Conservation (phyloP, 2,888 invertebrate species). For the Drosophila dives region DNA sequence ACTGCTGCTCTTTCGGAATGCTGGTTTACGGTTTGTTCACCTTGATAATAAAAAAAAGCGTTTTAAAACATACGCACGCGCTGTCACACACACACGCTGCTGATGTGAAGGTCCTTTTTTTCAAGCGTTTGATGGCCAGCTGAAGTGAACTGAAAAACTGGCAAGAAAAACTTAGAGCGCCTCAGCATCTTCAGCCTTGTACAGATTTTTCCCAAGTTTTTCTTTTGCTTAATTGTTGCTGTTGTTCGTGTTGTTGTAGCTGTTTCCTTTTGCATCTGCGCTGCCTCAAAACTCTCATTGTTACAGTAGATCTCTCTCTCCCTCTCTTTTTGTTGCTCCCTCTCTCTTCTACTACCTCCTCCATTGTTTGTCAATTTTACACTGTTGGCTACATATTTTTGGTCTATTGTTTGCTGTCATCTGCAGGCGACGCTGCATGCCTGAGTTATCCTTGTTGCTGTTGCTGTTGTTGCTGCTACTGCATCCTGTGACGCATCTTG, state of each 20-base stretch:
- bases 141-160: constrained; percentile 29
- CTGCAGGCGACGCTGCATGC: constrained; percentile 59
- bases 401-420: constrained; percentile 73
- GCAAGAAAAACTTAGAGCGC: constrained; percentile 42
- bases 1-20: constrained; percentile 46
- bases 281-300: constrained; percentile 41
- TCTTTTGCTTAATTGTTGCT: constrained; percentile 48
- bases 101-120: constrained; percentile 70
- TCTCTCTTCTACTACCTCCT: constrained; percentile 14
- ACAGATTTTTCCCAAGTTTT: constrained; percentile 67
- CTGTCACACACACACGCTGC: constrained; percentile 41
- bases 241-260: constrained; percentile 18
- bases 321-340: constrained; percentile 1
- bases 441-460: constrained; percentile 20
- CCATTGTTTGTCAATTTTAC: constrained; percentile 75
- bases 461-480: neutral
- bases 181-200: constrained; percentile 66
- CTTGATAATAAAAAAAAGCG: constrained; percentile 63
- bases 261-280: constrained; percentile 68
- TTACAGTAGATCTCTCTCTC: constrained; percentile 51
- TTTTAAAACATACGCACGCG: constrained; percentile 61
- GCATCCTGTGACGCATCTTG: constrained; percentile 41
- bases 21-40: constrained; percentile 76
- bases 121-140: constrained; percentile 62
- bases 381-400: constrained; percentile 63